Conservation (phyloP, 2,113 vertebrate species). For the Hyla sarda region DNA sequence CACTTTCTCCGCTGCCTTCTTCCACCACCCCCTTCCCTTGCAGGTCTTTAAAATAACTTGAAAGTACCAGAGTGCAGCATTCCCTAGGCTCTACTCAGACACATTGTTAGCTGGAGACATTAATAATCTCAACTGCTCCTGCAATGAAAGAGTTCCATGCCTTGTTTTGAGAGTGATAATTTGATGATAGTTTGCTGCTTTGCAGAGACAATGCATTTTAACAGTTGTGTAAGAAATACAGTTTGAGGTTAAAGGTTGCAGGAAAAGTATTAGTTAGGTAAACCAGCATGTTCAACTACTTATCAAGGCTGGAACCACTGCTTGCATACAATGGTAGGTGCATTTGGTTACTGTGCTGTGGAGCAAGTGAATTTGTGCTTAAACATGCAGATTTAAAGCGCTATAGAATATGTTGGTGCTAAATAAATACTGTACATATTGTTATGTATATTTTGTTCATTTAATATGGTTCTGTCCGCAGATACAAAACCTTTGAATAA, state of each 20-base stretch:
- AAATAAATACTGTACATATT: too few species aligned
- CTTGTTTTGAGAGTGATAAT: conserved; percentile 55
- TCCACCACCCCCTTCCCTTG: conserved; percentile 61
- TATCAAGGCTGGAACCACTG: background rate
- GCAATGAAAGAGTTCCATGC: conserved; percentile 38
- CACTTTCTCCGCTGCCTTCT: conserved; percentile 11
- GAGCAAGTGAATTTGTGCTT: too few species aligned
- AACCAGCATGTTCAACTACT: background rate
- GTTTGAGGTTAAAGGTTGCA: conserved; percentile 30
- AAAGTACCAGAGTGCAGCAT: conserved; percentile 50
- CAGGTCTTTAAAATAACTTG: conserved; percentile 57
- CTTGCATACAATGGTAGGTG: background rate
- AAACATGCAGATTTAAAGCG: too few species aligned
- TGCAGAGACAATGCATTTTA: conserved; percentile 57
- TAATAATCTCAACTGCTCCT: conserved; percentile 25
- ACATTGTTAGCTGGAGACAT: conserved; percentile 49
- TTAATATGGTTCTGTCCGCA: too few species aligned
- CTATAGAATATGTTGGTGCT: too few species aligned
- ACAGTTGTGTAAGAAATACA: conserved; percentile 46
- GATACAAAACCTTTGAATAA: too few species aligned
- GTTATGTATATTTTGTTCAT: too few species aligned
- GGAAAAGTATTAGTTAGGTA: background rate
- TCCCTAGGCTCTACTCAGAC: conserved; percentile 58
- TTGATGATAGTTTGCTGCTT: conserved; percentile 50
- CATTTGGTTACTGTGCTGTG: too few species aligned